These are phyloP conservation scores for Drosophila pruinosa DNA, from an alignment of 1,140 invertebrate genomes.

Conservation along the genomic window DNA sequence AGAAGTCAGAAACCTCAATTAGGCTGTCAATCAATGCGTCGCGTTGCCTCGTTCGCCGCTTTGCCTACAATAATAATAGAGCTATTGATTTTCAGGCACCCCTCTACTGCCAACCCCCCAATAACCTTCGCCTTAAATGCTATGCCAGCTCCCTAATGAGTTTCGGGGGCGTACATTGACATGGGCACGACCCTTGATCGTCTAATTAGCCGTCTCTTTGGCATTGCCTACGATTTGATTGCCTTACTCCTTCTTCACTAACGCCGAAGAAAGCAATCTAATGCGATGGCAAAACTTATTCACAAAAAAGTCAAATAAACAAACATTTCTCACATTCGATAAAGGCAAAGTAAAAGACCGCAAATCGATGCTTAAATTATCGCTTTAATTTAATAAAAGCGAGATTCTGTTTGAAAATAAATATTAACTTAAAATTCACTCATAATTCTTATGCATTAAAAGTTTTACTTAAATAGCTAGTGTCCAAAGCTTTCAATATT, in stretches of 20 bases:
- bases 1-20: constrained; percentile 74
- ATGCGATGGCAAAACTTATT: not conserved
- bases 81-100: constrained; percentile 67
- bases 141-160: constrained; percentile 45
- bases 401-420: too few relatives aligned
- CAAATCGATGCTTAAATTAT: not conserved
- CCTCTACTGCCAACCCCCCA: not conserved
- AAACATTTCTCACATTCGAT: not conserved
- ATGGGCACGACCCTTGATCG: constrained; percentile 57
- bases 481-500: too few relatives aligned
- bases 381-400: too few relatives aligned
- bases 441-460: too few relatives aligned
- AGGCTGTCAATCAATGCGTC: constrained; percentile 74
- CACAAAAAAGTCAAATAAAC: not conserved
- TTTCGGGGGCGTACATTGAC: constrained; percentile 44
- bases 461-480: too few relatives aligned
- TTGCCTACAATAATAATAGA: constrained; percentile 66
- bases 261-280: not conserved
- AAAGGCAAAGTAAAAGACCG: not conserved
- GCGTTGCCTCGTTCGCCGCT: too few relatives aligned
- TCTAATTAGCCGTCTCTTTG: constrained; percentile 63
- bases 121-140: not conserved
- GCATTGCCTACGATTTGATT: constrained; percentile 35
- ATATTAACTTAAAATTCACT: too few relatives aligned
- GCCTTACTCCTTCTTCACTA: not conserved